phyloP scores from a whole-genome alignment of 2,888 invertebrate genomes.

The Drosophila koepferae region DNA sequence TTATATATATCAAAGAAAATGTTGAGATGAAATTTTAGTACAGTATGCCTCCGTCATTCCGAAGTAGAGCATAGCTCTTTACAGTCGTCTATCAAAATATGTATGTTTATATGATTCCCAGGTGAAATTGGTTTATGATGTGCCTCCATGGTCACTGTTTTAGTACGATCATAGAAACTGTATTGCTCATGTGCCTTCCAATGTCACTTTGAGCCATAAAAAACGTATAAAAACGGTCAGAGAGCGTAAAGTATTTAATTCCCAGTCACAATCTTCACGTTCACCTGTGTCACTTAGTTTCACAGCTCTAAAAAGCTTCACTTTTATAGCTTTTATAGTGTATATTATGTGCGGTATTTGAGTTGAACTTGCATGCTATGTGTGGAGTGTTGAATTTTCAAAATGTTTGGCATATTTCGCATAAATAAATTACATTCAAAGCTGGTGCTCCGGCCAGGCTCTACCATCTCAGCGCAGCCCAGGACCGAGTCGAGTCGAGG shows the following conservation, averaged over 20 bases:
- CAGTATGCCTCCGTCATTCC: not conserved
- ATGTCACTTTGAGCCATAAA: not conserved
- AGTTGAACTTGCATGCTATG: not conserved
- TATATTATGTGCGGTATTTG: slow-evolving; percentile 21
- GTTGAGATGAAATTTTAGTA: not conserved
- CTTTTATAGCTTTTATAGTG: slow-evolving; percentile 6
- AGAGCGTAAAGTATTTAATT: not conserved
- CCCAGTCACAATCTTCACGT: not conserved
- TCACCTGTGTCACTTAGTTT: not conserved
- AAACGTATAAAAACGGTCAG: not conserved
- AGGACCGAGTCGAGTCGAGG: not conserved
- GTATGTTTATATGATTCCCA: not conserved
- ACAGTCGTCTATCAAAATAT: not conserved
- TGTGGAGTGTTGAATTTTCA: slow-evolving; percentile 49
- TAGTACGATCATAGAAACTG: not conserved
- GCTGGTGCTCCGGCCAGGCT: slow-evolving; percentile 23
- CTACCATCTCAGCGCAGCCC: not conserved
- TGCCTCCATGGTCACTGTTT: not conserved
- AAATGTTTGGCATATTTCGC: slow-evolving; percentile 68
- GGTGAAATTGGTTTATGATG: not conserved
- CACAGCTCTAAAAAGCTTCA: not conserved
- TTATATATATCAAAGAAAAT: not conserved
- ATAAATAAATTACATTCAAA: slow-evolving; percentile 70
- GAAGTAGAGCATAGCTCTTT: not conserved
- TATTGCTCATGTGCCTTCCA: not conserved